These are phyloP conservation scores for Bombus pascuorum DNA, from an alignment of 1,140 invertebrate species.

Conservation along the genomic window DNA sequence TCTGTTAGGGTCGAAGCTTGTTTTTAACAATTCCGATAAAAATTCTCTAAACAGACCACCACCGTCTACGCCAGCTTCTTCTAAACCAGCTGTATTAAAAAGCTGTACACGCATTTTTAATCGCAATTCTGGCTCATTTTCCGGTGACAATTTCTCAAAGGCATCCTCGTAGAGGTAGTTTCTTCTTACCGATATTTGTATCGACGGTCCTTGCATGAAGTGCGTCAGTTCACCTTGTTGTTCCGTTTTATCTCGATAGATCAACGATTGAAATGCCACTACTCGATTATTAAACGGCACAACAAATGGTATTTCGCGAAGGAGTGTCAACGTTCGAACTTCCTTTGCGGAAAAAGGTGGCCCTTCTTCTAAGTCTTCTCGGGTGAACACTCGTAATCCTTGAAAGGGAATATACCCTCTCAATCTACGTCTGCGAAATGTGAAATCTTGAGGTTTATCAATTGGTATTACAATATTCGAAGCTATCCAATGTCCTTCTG, in stretches of 20 bases:
- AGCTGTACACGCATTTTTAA: conserved; percentile 94
- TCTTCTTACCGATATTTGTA: conserved; percentile 92
- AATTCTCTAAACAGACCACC: conserved; percentile 97
- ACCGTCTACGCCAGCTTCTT: conserved; percentile 98
- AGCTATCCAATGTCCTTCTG: conserved; percentile 90
- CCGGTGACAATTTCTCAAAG: conserved; percentile 94
- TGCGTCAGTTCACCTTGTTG: conserved; percentile 88
- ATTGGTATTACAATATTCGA: conserved; percentile 86
- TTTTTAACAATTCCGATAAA: conserved; percentile 94
- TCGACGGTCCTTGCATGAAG: conserved; percentile 89
- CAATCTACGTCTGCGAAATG: conserved; percentile 82
- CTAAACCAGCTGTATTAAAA: conserved; percentile 93
- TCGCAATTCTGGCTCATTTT: conserved; percentile 95
- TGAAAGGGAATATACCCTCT: conserved; percentile 86
- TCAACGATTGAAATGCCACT: conserved; percentile 91
- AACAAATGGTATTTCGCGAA: conserved; percentile 96
- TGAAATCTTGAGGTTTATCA: conserved; percentile 86
- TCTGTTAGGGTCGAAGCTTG: conserved; percentile 97
- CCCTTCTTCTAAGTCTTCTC: conserved; percentile 88
- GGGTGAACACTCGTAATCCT: conserved; percentile 84
- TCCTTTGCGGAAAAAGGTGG: conserved; percentile 94
- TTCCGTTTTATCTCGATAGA: conserved; percentile 87
- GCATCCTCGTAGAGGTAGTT: conserved; percentile 98
- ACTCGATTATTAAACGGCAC: conserved; percentile 95
- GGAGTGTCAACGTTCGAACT: conserved; percentile 92